These are phyloP conservation scores for Champsocephalus esox DNA, from an alignment of 2,797 vertebrate species.

Conservation along the genomic window DNA sequence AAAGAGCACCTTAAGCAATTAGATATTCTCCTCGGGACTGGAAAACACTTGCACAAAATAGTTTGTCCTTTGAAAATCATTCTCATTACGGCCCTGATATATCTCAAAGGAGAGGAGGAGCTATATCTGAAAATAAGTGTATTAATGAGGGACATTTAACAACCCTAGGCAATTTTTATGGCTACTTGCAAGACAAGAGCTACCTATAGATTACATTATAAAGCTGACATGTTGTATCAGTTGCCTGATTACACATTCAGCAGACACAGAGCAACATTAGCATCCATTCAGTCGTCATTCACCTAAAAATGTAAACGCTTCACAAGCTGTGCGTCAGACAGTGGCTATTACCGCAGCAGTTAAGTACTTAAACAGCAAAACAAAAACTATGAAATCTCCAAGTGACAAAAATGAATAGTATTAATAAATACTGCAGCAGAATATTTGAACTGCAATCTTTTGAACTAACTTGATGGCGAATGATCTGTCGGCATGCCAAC, in stretches of 20 bases:
- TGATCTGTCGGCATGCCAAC: too few species aligned
- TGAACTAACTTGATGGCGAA: too few species aligned
- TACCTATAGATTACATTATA: neutral
- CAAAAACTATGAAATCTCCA: neutral
- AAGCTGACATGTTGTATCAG: neutral
- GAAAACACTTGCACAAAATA: neutral
- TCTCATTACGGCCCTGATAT: slow-evolving; percentile 8
- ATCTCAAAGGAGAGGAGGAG: neutral
- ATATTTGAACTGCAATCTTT: too few species aligned
- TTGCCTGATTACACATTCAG: neutral
- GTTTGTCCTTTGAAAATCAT: slow-evolving; percentile 13
- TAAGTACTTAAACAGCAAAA: slow-evolving; percentile 8
- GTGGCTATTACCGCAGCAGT: neutral
- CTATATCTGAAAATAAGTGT: neutral
- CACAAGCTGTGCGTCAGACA: neutral
- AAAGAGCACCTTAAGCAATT: neutral
- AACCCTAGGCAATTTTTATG: neutral
- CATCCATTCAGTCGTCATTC: neutral
- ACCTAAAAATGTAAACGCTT: neutral
- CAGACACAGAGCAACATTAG: neutral
- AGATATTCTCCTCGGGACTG: slow-evolving; percentile 1
- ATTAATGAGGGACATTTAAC: neutral
- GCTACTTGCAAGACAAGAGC: neutral
- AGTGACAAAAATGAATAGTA: neutral
- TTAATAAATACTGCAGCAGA: neutral